These are phyloP conservation scores for Phyllostomus discolor DNA, from an alignment of 2,113 vertebrate genomes.

Conservation along the genomic window DNA sequence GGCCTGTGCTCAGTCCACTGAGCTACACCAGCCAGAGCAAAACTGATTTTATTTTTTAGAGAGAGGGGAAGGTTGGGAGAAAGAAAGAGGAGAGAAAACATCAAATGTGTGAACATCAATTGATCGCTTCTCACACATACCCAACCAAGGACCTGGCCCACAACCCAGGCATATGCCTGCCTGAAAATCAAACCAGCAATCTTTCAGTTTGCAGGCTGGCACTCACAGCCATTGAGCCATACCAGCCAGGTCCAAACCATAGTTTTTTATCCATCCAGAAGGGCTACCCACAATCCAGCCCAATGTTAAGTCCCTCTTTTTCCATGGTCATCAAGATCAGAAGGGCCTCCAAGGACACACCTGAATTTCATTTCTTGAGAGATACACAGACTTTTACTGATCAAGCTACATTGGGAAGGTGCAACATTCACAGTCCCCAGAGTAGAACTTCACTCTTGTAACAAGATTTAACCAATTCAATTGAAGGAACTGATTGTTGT, in stretches of 20 bases:
- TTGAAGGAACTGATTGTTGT: background rate
- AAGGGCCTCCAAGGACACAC: background rate
- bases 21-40: too few relatives aligned
- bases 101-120: too few relatives aligned
- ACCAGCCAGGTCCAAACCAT: background rate
- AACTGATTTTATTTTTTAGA: too few relatives aligned
- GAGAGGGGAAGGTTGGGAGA: too few relatives aligned
- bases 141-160: too few relatives aligned
- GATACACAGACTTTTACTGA: background rate
- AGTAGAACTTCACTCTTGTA: background rate
- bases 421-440: background rate
- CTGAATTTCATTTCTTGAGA: background rate
- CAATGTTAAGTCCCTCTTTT: background rate
- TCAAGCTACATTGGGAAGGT: fast-evolving
- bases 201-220: too few relatives aligned
- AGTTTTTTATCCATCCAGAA: background rate
- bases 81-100: too few relatives aligned
- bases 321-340: background rate
- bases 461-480: background rate
- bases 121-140: too few relatives aligned
- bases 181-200: too few relatives aligned
- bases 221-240: too few relatives aligned
- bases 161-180: too few relatives aligned
- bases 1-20: too few relatives aligned
- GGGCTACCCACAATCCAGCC: background rate